Conservation (phyloP, 2,113 vertebrate species). For the Pycnonotus jocosus region DNA sequence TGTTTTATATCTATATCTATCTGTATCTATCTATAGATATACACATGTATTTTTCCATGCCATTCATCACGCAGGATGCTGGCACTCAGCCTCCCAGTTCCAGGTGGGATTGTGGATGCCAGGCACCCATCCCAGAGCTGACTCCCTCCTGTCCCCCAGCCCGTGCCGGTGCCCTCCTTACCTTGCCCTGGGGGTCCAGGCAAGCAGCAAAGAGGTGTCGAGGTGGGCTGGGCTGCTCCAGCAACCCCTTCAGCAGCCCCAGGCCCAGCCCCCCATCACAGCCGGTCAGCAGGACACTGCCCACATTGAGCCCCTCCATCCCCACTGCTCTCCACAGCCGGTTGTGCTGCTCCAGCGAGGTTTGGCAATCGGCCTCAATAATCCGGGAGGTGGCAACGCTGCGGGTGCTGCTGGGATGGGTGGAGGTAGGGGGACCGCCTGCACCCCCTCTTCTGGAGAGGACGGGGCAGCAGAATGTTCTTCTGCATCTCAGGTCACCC, state of each 20-base stretch:
- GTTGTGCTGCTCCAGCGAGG: background rate
- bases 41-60: background rate
- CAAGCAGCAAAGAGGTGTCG: background rate
- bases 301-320: background rate
- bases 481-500: background rate
- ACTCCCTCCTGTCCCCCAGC: fast-evolving
- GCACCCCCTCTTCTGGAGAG: background rate
- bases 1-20: background rate
- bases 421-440: background rate
- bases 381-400: background rate
- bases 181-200: constrained; percentile 10
- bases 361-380: background rate
- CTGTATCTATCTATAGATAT: background rate
- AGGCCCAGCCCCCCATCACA: background rate
- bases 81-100: background rate
- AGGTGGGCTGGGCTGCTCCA: background rate
- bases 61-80: fast-evolving
- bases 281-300: background rate
- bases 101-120: no score
- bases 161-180: fast-evolving
- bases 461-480: background rate
- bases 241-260: constrained; percentile 1
- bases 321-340: background rate
- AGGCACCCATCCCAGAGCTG: background rate
- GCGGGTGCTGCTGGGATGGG: background rate